Percentiles rank a stretch among this genome's conserved stretches.
phyloP scores from a whole-genome alignment of 2,888 invertebrate species.

The Eristalis intricaria region DNA sequence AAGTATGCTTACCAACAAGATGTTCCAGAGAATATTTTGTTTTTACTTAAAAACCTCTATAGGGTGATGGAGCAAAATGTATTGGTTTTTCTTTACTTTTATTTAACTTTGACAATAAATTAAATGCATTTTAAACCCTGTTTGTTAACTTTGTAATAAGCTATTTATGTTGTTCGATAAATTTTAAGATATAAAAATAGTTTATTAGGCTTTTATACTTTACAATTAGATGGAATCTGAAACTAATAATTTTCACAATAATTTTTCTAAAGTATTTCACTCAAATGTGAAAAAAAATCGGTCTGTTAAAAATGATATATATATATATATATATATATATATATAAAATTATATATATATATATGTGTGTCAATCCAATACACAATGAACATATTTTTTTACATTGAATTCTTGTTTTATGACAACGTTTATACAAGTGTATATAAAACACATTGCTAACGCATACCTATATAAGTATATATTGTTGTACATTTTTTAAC shows the following conservation, averaged over 20 bases:
- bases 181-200: slow-evolving; percentile 27
- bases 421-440: background rate
- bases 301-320: background rate
- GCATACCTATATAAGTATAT: background rate
- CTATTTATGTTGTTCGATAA: slow-evolving; percentile 18
- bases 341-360: background rate
- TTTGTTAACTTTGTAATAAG: slow-evolving; percentile 45
- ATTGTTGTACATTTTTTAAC: background rate
- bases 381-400: background rate
- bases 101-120: slow-evolving; percentile 68
- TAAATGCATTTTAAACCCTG: slow-evolving; percentile 31
- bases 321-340: too few species aligned
- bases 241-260: background rate
- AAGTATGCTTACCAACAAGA: slow-evolving; percentile 54
- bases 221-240: slow-evolving; percentile 8
- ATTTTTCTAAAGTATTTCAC: background rate
- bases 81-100: slow-evolving; percentile 24
- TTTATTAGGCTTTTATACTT: slow-evolving; percentile 12
- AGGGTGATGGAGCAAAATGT: slow-evolving; percentile 38
- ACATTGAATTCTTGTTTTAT: background rate
- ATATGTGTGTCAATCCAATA: background rate
- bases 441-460: background rate
- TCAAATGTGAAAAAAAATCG: background rate
- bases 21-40: slow-evolving; percentile 42
- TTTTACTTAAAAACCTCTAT: slow-evolving; percentile 7